These are phyloP conservation scores for Erebia epiphron DNA, from an alignment of 2,888 invertebrate genomes.

Conservation along the genomic window DNA sequence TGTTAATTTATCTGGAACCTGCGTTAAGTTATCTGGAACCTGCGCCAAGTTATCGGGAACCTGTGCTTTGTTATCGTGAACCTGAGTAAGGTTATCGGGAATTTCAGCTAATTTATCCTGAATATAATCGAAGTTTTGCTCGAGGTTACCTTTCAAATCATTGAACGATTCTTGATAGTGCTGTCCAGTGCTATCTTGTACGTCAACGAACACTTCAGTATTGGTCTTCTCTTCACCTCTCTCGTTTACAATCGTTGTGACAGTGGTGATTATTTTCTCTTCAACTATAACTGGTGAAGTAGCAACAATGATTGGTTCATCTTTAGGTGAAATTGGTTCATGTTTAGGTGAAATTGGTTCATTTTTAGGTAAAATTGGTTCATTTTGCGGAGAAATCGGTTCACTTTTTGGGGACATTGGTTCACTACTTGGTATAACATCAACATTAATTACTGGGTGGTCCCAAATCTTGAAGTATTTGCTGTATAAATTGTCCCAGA, in stretches of 20 bases:
- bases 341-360: slow-evolving; percentile 24
- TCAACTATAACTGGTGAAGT: slow-evolving; percentile 39
- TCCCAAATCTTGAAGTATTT: slow-evolving; percentile 73
- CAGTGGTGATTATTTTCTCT: slow-evolving; percentile 42
- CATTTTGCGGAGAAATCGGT: slow-evolving; percentile 24
- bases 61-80: slow-evolving; percentile 7
- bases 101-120: slow-evolving; percentile 15
- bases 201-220: slow-evolving; percentile 28
- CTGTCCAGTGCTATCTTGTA: slow-evolving; percentile 20
- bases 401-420: slow-evolving; percentile 3
- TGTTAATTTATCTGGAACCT: not conserved
- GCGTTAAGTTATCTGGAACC: slow-evolving; percentile 1
- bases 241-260: slow-evolving; percentile 23
- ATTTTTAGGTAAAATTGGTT: slow-evolving; percentile 3
- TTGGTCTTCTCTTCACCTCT: slow-evolving; percentile 22
- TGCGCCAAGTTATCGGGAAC: not conserved
- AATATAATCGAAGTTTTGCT: slow-evolving; percentile 4
- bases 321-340: slow-evolving; percentile 30
- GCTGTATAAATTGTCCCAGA: slow-evolving; percentile 69
- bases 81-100: slow-evolving; percentile 5
- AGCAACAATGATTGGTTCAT: slow-evolving; percentile 28
- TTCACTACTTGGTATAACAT: slow-evolving; percentile 26
- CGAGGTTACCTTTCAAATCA: slow-evolving; percentile 13
- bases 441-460: slow-evolving; percentile 49
- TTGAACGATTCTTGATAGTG: slow-evolving; percentile 22